Conservation (phyloP, 2,113 vertebrate species). For the Acrocephalus arundinaceus region DNA sequence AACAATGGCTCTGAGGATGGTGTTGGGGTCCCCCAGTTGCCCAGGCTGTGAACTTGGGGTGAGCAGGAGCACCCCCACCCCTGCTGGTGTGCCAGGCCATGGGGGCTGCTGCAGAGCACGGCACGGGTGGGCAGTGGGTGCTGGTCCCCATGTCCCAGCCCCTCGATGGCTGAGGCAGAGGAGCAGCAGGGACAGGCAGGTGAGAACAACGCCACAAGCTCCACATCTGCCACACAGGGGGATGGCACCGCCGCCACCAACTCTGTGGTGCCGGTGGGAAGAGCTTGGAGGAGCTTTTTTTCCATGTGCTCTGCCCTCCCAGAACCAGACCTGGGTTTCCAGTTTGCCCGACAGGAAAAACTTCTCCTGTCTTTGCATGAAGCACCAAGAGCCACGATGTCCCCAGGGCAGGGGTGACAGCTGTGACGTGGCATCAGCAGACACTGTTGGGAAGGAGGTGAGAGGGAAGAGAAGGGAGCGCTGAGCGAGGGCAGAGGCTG, state of each 20-base stretch:
- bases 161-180: background rate
- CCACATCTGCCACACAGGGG: accelerated
- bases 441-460: background rate
- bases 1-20: background rate
- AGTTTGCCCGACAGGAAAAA: background rate
- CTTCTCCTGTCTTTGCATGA: accelerated
- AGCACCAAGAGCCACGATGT: background rate
- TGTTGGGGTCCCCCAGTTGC: accelerated
- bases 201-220: background rate
- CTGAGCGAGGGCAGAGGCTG: background rate
- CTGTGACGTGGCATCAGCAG: background rate
- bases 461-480: no score
- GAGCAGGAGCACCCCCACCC: background rate
- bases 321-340: background rate
- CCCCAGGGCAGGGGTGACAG: background rate
- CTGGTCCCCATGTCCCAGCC: background rate
- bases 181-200: background rate
- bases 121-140: accelerated
- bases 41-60: background rate
- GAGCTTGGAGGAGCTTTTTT: background rate
- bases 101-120: accelerated
- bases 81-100: background rate
- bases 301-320: background rate
- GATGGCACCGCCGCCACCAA: background rate
- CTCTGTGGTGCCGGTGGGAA: accelerated